Conservation (phyloP, 2,113 vertebrate genomes). For the Cercopithecus mona region DNA sequence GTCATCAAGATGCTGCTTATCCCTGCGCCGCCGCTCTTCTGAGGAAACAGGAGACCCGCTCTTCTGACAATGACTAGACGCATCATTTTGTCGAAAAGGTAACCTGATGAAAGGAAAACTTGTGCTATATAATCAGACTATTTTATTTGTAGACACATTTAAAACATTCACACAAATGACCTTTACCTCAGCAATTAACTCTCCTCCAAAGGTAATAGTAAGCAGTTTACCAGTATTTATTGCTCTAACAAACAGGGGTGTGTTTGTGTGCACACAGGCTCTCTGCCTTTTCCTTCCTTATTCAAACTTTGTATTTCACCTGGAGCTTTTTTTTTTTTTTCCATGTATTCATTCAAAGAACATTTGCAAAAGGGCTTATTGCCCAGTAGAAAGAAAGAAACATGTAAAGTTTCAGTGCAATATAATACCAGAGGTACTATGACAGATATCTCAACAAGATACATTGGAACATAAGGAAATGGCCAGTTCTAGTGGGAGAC, state of each 20-base stretch:
- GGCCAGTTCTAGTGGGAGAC: not conserved
- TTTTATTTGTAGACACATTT: not conserved
- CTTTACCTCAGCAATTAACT: not conserved
- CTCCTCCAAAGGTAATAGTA: not conserved
- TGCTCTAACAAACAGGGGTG: not conserved
- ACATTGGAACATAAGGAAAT: not conserved
- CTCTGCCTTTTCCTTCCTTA: not conserved
- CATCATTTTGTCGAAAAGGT: slow-evolving; percentile 74
- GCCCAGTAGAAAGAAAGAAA: not conserved
- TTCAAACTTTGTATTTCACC: not conserved
- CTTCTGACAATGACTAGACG: slow-evolving; percentile 76
- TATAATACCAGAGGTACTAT: not conserved
- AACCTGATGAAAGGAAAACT: slow-evolving; percentile 80
- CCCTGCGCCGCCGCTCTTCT: slow-evolving; percentile 85
- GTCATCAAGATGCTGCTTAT: slow-evolving; percentile 94
- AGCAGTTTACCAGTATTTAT: not conserved
- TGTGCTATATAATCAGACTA: not conserved
- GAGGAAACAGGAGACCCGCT: slow-evolving; percentile 76
- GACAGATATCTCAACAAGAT: not conserved
- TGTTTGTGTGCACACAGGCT: not conserved
- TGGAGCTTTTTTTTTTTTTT: not conserved
- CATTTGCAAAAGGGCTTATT: not conserved
- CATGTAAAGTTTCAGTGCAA: not conserved
- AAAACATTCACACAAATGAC: not conserved
- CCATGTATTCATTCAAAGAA: not conserved